Conservation (phyloP, 2,113 vertebrate species). For the Synodontis membranacea region DNA sequence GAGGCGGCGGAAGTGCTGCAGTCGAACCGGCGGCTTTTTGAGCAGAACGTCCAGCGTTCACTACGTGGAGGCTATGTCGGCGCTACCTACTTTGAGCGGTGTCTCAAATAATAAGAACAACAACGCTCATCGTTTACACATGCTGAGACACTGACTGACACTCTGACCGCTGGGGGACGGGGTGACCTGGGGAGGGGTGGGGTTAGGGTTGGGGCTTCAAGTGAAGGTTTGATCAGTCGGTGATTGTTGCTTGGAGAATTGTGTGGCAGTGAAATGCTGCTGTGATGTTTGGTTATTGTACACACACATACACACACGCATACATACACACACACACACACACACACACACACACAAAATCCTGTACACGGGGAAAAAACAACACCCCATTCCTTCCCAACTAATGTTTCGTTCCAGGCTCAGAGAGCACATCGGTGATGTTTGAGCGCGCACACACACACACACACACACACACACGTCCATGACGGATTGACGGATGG, state of each 20-base stretch:
- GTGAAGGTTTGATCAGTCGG: constrained; percentile 10
- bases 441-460: constrained; percentile 16
- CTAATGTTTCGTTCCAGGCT: not conserved
- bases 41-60: constrained; percentile 90
- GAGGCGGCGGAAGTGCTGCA: constrained; percentile 91
- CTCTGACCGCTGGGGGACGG: constrained; percentile 45
- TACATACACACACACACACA: constrained; percentile 11
- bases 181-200: constrained; percentile 5
- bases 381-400: not conserved
- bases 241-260: not conserved
- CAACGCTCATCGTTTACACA: constrained; percentile 55
- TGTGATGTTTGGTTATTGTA: constrained; percentile 46
- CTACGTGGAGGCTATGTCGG: constrained; percentile 90
- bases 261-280: constrained; percentile 41
- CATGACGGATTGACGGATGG: constrained; percentile 28
- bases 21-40: constrained; percentile 89
- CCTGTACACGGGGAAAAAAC: not conserved
- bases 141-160: constrained; percentile 60
- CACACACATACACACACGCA: constrained; percentile 8
- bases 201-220: not conserved
- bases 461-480: not conserved
- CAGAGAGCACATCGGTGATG: not conserved
- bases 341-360: not conserved
- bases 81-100: constrained; percentile 92
- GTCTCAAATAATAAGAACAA: constrained; percentile 81